Evolutionary conservation across 2,888 invertebrate genomes (phyloP).

Genomic region (Slavum lentiscoides): DNA sequence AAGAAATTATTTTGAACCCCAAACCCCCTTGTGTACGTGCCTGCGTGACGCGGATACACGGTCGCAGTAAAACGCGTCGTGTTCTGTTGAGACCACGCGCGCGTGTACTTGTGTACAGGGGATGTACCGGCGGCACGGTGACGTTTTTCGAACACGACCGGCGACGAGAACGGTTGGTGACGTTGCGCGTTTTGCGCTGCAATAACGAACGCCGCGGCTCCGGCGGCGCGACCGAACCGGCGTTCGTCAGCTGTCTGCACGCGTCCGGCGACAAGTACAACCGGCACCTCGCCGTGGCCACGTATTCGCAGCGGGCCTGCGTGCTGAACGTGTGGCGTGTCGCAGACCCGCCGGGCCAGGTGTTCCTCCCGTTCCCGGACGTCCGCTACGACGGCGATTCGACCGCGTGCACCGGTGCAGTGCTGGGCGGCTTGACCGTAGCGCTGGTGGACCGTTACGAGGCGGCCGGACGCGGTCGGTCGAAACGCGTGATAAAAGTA

Average conservation of each 20-base stretch:
- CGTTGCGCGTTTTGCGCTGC: not conserved
- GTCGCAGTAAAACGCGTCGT: no score
- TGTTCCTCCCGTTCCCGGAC: not conserved
- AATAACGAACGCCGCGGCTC: not conserved
- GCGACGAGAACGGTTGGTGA: not conserved
- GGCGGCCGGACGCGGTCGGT: not conserved
- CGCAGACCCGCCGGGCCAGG: not conserved
- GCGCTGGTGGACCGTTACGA: slow-evolving; percentile 16
- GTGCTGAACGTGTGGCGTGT: slow-evolving; percentile 13
- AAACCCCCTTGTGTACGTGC: no score
- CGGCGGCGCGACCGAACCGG: no score
- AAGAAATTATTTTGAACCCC: no score
- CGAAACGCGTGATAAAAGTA: slow-evolving; percentile 32
- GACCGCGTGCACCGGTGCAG: not conserved
- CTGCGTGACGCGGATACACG: no score
- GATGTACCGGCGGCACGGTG: slow-evolving; percentile 16
- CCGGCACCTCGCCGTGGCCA: slow-evolving; percentile 29
- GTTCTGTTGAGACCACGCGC: no score
- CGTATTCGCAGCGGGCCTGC: not conserved
- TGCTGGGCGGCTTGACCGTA: not conserved
- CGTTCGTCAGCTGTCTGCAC: slow-evolving; percentile 10
- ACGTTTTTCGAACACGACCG: slow-evolving; percentile 30
- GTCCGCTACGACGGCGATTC: not conserved
- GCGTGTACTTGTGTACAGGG: slow-evolving; percentile 5
- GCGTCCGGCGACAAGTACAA: slow-evolving; percentile 15